Percentiles rank a stretch among this genome's conserved stretches.
Evolutionary conservation across 2,113 vertebrate species (phyloP).

Genomic region (Otolemur garnettii): DNA sequence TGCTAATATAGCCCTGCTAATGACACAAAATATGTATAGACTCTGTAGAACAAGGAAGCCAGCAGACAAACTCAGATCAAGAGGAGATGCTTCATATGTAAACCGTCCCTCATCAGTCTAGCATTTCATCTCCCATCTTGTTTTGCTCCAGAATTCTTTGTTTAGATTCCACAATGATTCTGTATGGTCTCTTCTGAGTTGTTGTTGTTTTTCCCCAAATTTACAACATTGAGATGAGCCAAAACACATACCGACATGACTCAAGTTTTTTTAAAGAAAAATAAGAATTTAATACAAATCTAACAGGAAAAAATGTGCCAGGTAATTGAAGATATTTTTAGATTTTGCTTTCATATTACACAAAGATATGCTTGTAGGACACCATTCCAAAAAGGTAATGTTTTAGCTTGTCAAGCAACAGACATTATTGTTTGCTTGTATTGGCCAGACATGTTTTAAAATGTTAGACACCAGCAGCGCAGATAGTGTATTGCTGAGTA

Average conservation of each 20-base stretch:
- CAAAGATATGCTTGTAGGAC: slow-evolving; percentile 56
- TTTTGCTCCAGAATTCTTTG: not conserved
- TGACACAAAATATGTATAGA: not conserved
- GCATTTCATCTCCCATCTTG: not conserved
- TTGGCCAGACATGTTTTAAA: slow-evolving; percentile 66
- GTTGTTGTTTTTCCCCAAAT: not conserved
- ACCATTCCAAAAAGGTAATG: slow-evolving; percentile 60
- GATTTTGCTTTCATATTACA: slow-evolving; percentile 45
- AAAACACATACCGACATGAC: not conserved
- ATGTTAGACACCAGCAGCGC: slow-evolving; percentile 77
- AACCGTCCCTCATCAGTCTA: not conserved
- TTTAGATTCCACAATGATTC: not conserved
- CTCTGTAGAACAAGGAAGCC: not conserved
- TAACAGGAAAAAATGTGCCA: slow-evolving; percentile 38
- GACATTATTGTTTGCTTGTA: slow-evolving; percentile 57
- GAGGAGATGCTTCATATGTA: not conserved
- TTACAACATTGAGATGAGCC: not conserved
- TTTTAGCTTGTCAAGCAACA: slow-evolving; percentile 59
- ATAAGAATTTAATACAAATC: slow-evolving; percentile 39
- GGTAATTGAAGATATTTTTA: slow-evolving; percentile 66
- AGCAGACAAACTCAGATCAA: not conserved
- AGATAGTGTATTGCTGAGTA: slow-evolving; percentile 81
- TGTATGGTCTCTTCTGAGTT: not conserved
- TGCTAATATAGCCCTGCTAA: not conserved
- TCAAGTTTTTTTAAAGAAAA: slow-evolving; percentile 28